phyloP scores from a whole-genome alignment of 2,797 vertebrate genomes.

The Cyclopterus lumpus region DNA sequence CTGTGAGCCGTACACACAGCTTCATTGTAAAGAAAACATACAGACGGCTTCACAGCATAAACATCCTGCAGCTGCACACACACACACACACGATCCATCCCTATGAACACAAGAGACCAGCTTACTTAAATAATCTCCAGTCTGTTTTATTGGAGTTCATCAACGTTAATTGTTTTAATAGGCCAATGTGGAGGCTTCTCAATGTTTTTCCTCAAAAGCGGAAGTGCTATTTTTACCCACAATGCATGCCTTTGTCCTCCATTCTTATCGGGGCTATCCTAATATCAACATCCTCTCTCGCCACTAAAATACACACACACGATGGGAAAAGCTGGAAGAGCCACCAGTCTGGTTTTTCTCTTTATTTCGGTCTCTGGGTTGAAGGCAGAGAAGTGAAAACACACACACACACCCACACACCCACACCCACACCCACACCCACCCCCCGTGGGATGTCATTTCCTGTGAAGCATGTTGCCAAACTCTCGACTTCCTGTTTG shows the following conservation, averaged over 20 bases:
- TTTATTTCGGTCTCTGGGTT: neutral
- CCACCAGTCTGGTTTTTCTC: neutral
- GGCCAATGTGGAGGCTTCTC: constrained; percentile 26
- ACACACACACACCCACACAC: constrained; percentile 31
- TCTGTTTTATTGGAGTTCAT: constrained; percentile 44
- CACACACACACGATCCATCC: constrained; percentile 10
- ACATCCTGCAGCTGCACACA: constrained; percentile 66
- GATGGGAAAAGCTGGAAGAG: constrained; percentile 33
- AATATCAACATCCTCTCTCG: constrained; percentile 73
- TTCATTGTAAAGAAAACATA: constrained; percentile 73
- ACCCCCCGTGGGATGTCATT: constrained; percentile 40
- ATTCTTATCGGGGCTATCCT: constrained; percentile 69
- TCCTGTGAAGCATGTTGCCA: constrained; percentile 54
- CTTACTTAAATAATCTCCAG: constrained; percentile 59
- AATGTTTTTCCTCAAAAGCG: constrained; percentile 66
- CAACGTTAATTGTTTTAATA: constrained; percentile 56
- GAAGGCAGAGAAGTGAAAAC: neutral
- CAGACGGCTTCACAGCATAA: constrained; percentile 57
- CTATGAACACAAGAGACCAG: constrained; percentile 39
- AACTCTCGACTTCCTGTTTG: constrained; percentile 72
- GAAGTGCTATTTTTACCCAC: constrained; percentile 68
- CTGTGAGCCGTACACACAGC: constrained; percentile 37
- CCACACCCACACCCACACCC: no score
- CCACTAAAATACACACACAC: constrained; percentile 28
- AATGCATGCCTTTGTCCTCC: constrained; percentile 73